Base-by-base conservation (phyloP, 2,888 invertebrate genomes). In the Leptopilina drosophilae region DNA sequence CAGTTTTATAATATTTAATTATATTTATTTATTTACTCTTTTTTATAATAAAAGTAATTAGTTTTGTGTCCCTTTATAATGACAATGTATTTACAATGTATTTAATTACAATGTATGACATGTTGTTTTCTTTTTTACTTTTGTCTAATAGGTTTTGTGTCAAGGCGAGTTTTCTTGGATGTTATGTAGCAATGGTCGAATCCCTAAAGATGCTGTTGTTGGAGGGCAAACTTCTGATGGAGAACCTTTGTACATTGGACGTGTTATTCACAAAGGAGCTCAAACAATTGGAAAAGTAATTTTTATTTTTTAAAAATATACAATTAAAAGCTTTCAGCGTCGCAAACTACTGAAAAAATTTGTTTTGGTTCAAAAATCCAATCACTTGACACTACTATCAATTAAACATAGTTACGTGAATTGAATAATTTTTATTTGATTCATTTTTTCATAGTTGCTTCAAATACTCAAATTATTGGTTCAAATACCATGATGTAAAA, bases 271-370 rank as follows among this genome's bases (percentile, higher is more conserved):
- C 83, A 94, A 95, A 83, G 95, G 95, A 12, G 94, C 95, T 86
- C 93, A 95, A 81, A 95, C 95, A 12, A 93, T 95, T 80, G 96
- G 96, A 88, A 96, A 96, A 93, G 95, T 95, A 81, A 42, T 80
- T 76, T 62, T 69, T 76, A n/a, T 56, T 53, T 46, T 53, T 76
- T 66, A 59, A 77, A 33, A 33, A 33, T 33, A 33, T 33, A 33
- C 33, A 33, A 33, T 33, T 33, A 33, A 3, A 4, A 33, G 33
- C 33, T 33, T 33, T 2, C 3, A 33, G 33, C 33, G 5, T 3
- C 3, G 33, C 33, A 33, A 5, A 33, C 33, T 33, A 33, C 5
- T 33, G 33, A 33, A 33, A 33, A 33, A 33, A 33, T 2, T 2
- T 4, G 0, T 33, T 33, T 33, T 33, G 3, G 3, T 33, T 33